Percentiles rank a stretch among this genome's conserved stretches.
Conservation (phyloP, 2,797 vertebrate species). For the Anniella stebbinsi region DNA sequence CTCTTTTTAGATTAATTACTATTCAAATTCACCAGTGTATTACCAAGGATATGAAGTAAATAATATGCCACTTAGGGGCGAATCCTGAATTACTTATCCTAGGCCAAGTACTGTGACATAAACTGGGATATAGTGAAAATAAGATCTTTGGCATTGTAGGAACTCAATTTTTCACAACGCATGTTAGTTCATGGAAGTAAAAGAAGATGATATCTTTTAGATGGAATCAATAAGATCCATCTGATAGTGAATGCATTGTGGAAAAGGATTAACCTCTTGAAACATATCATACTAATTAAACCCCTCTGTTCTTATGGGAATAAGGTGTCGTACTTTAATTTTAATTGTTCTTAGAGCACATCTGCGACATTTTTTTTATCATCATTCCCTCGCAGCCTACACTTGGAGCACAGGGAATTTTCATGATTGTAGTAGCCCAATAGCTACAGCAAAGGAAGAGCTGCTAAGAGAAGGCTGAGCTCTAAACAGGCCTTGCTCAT, state of each 20-base stretch:
- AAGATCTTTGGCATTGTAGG: constrained; percentile 65
- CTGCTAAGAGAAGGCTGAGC: constrained; percentile 62
- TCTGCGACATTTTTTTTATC: constrained; percentile 54
- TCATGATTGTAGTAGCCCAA: constrained; percentile 45
- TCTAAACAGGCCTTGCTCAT: constrained; percentile 75
- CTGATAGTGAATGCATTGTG: constrained; percentile 61
- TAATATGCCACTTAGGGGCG: constrained; percentile 58
- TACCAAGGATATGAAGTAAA: constrained; percentile 72
- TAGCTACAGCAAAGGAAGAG: constrained; percentile 55
- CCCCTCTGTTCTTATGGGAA: constrained; percentile 66
- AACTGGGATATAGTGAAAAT: constrained; percentile 59
- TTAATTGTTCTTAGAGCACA: constrained; percentile 68
- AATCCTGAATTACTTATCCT: constrained; percentile 68
- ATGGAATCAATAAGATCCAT: constrained; percentile 54
- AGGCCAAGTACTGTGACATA: constrained; percentile 71
- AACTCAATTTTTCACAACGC: constrained; percentile 62
- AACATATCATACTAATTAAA: constrained; percentile 42
- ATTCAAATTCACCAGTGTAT: constrained; percentile 53
- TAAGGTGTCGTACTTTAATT: constrained; percentile 54
- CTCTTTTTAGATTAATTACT: constrained; percentile 54
- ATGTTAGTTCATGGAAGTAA: constrained; percentile 58
- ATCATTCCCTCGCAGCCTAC: constrained; percentile 44
- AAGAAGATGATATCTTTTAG: constrained; percentile 40
- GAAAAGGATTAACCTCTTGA: constrained; percentile 63
- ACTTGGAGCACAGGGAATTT: constrained; percentile 29